Conservation (phyloP, 1,140 invertebrate genomes). For the Drosophila lacertosa region DNA sequence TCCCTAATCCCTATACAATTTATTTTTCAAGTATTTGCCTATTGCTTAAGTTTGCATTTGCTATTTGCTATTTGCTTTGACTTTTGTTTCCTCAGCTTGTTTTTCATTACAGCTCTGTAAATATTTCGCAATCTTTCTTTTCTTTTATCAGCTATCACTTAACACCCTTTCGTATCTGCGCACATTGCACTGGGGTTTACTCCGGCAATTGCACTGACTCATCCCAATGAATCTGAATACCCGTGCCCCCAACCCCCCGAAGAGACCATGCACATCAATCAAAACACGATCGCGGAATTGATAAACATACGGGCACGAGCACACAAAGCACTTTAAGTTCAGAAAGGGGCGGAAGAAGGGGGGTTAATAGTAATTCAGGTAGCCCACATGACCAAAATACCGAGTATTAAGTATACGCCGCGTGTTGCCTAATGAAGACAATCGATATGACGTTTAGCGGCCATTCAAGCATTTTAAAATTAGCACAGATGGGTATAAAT, state of each 20-base stretch:
- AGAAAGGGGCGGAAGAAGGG: too few species aligned
- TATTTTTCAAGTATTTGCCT: constrained; percentile 5
- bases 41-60: background rate
- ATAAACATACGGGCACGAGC: constrained; percentile 31
- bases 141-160: constrained; percentile 2
- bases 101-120: constrained; percentile 4
- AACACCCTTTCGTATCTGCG: constrained; percentile 8
- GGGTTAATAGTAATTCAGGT: background rate
- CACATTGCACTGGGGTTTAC: constrained; percentile 29
- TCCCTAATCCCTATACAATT: background rate
- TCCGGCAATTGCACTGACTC: constrained; percentile 22
- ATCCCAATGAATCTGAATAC: constrained; percentile 22
- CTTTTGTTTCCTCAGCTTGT: background rate
- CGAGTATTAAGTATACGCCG: constrained; percentile 56
- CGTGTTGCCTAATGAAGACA: constrained; percentile 12
- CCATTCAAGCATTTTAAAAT: constrained; percentile 32
- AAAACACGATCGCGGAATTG: constrained; percentile 33
- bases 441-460: background rate
- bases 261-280: constrained; percentile 17
- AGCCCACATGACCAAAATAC: constrained; percentile 17
- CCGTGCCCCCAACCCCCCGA: background rate
- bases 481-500: constrained; percentile 35
- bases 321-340: too few species aligned
- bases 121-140: constrained; percentile 2
- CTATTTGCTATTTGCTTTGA: background rate